phyloP scores from a whole-genome alignment of 2,888 invertebrate species.

The Megamerina dolium region DNA sequence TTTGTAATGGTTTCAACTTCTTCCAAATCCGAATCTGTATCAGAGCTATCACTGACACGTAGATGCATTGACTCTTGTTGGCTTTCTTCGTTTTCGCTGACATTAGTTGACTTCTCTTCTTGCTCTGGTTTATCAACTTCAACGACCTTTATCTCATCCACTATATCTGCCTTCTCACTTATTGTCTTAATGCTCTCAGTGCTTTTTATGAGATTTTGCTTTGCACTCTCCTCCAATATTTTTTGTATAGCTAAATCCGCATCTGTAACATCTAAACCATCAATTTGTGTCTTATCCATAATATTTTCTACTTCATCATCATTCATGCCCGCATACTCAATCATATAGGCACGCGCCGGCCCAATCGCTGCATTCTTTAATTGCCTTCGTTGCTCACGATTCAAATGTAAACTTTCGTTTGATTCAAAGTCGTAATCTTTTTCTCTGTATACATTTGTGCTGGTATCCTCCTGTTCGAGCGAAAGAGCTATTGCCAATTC shows the following conservation, averaged over 20 bases:
- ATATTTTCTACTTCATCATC: slow-evolving; percentile 62
- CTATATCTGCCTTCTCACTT: background rate
- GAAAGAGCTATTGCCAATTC: slow-evolving; percentile 59
- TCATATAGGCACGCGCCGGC: slow-evolving; percentile 67
- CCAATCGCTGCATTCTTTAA: slow-evolving; percentile 48
- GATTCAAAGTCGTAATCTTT: slow-evolving; percentile 51
- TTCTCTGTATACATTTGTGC: slow-evolving; percentile 35
- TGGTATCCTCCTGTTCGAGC: slow-evolving; percentile 47
- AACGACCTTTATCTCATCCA: too few species aligned
- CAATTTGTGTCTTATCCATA: slow-evolving; percentile 43
- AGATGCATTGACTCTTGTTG: slow-evolving; percentile 14
- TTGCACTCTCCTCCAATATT: background rate
- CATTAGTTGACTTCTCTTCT: too few species aligned
- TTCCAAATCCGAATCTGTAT: slow-evolving; percentile 19
- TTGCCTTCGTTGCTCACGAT: slow-evolving; percentile 38
- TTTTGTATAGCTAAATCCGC: too few species aligned
- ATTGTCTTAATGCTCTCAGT: too few species aligned
- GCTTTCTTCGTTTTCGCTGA: too few species aligned
- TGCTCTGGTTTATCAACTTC: too few species aligned
- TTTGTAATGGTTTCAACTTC: too few species aligned
- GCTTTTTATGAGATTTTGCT: background rate
- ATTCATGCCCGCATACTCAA: slow-evolving; percentile 70
- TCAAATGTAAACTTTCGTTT: slow-evolving; percentile 43
- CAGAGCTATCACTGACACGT: slow-evolving; percentile 18
- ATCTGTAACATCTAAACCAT: too few species aligned